Conservation (phyloP, 2,113 vertebrate species). For the Melanerpes aurifrons region DNA sequence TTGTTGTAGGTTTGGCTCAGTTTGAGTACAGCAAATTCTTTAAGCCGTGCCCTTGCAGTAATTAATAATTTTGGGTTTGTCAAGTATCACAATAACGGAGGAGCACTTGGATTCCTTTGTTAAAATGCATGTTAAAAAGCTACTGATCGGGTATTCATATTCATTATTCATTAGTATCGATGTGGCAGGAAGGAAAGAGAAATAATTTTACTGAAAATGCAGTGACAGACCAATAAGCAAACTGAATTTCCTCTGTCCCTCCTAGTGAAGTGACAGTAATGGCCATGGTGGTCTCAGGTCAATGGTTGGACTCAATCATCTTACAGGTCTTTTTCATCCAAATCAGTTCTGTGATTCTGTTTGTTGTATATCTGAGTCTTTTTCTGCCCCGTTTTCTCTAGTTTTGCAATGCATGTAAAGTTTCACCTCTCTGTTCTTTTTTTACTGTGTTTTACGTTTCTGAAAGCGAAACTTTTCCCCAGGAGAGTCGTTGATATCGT, state of each 20-base stretch:
- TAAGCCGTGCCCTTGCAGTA: background rate
- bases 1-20: background rate
- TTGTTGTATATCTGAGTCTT: background rate
- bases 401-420: background rate
- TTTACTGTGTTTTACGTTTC: background rate
- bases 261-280: background rate
- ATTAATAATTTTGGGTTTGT: constrained; percentile 52
- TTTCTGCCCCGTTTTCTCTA: background rate
- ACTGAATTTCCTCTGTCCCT: background rate
- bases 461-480: background rate
- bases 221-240: constrained; percentile 51
- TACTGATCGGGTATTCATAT: background rate
- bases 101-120: constrained; percentile 26
- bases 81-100: constrained; percentile 29
- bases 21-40: background rate
- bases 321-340: no score
- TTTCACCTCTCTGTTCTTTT: background rate
- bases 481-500: background rate
- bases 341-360: background rate
- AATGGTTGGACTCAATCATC: no score
- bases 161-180: background rate
- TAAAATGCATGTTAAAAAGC: background rate
- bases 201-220: constrained; percentile 27
- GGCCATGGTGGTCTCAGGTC: no score
- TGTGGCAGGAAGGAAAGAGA: constrained; percentile 2